phyloP scores from a whole-genome alignment of 2,888 invertebrate genomes.

The Athripsodes cinereus region DNA sequence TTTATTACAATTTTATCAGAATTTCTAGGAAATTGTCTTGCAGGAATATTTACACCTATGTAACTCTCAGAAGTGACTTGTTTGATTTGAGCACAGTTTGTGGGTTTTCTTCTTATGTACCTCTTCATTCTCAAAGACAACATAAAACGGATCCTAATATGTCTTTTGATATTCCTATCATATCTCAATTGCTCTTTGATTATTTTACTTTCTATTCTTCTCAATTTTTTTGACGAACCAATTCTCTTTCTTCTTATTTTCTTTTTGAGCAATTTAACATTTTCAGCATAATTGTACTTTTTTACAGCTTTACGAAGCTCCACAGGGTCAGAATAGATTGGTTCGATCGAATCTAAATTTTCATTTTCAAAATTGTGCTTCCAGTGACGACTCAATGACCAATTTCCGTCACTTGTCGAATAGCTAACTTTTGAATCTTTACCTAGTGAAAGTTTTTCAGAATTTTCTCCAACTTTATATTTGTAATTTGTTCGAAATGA shows the following conservation, averaged over 20 bases:
- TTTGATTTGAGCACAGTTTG: background rate
- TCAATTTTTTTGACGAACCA: slow-evolving; percentile 28
- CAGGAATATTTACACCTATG: slow-evolving; percentile 17
- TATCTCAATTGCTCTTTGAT: slow-evolving; percentile 48
- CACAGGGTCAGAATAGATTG: slow-evolving; percentile 17
- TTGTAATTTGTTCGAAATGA: slow-evolving; percentile 20
- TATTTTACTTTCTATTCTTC: slow-evolving; percentile 32
- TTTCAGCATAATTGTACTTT: slow-evolving; percentile 10
- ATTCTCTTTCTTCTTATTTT: slow-evolving; percentile 15
- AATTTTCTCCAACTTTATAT: slow-evolving; percentile 10
- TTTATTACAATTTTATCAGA: background rate
- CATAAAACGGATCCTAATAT: slow-evolving; percentile 61
- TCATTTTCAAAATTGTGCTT: slow-evolving; percentile 38
- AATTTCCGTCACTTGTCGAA: slow-evolving; percentile 42
- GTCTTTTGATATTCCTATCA: slow-evolving; percentile 56
- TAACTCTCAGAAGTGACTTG: slow-evolving; percentile 1
- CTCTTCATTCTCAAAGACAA: slow-evolving; percentile 58
- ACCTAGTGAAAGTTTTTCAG: slow-evolving; percentile 9
- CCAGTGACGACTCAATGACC: slow-evolving; percentile 50
- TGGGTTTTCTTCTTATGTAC: slow-evolving; percentile 38
- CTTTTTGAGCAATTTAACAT: slow-evolving; percentile 14
- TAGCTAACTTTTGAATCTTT: slow-evolving; percentile 30
- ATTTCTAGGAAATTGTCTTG: slow-evolving; percentile 16
- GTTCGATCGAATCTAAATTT: slow-evolving; percentile 15
- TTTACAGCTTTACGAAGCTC: slow-evolving; percentile 6